Base-by-base conservation (phyloP, 2,113 vertebrate genomes). In the Bujurquina vittata region DNA sequence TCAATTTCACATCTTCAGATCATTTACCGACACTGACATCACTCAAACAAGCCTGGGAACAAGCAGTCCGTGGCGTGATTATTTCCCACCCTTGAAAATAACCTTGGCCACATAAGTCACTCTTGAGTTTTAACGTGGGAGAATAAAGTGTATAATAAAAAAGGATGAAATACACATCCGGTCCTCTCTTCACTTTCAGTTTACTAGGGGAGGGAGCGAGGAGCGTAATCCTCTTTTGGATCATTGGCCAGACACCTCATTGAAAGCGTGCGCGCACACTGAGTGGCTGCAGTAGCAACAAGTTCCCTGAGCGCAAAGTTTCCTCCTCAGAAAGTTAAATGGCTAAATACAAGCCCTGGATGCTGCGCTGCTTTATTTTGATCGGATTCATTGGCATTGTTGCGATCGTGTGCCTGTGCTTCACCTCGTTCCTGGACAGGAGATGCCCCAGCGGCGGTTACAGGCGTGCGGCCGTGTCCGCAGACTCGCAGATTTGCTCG, bases 401-500 rank as follows among this genome's bases (percentile, higher is more conserved):
- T 0, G 77, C n/a, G 2, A 12, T 93, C 2, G 43, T 91, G 3
- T 86, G 69, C 3, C 15, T 92, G 18, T 91, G 74, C 89, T 12
- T 94, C 84, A 23, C 26, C 31, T 33, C 33, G 0, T 23, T 83
- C 4, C 3, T 11, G 17, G 63, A 18, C 26, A 1, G 0, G 3
- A 7, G 80, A 29, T 94, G 93, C 49, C 15, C 89, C 63, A 1
- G 49, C 20, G 80, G 83, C 22, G 60, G 69, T 43, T 94, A 90
- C 85, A 83, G 3, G 46, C 88, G 33, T 10, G 94, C 93, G 40
- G 94, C 94, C 1, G 91, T 95, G 2, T 14, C 93, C 17, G 93
- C 94, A 7, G 93, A 95, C 88, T 93, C 94, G 1, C 37, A 6
- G 1, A 18, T 10, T 1, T 95, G 94, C 14, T 95, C 94, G 2